Evolutionary conservation across 2,113 vertebrate species (phyloP), one percentile per base, ranked within the genome.

Genomic region (Sander lucioperca): DNA sequence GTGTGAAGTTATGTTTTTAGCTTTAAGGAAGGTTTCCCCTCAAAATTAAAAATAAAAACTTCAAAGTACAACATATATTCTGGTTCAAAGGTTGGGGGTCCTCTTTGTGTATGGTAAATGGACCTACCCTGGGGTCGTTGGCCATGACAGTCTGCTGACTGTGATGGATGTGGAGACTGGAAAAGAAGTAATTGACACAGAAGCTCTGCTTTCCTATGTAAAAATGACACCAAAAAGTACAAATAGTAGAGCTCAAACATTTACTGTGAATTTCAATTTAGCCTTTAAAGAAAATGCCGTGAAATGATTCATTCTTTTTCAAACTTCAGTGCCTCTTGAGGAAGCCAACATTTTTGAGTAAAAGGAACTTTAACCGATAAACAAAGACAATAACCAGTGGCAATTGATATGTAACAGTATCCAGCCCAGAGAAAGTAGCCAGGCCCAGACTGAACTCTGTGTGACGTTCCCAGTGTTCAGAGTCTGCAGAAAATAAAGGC

Each of bases 361-460:
- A 73, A 80, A 59, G 57, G 45, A 80, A 77, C 79, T 53, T 21
- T 47, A 54, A 54, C 53, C 7, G 27, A 88, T 69, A 86, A 86
- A 83, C 77, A 85, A 65, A 67, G 86, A 80, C 76, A 82, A 83
- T 2, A 82, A 88, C 57, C 84, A 82, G 76, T 5, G 62, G 80
- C 71, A 5, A 80, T 13, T 62, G 77, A 79, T 70, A 57, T 65
- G 79, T 58, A 87, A 88, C 77, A 73, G 67, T 0, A 85, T 88
- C 77, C 64, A 66, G 77, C 11, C 50, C 66, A 33, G 80, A 80
- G 75, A 86, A 64, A 74, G 63, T 2, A 75, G 48, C 77, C 79
- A 80, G 84, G 63, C 76, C 33, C 74, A 56, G 70, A 47, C 66
- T 89, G 79, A 85, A 89, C 91, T 92, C 85, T 89, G 75, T 11